A percentile compares a stretch with the other conserved stretches of the same genome.
Conservation (phyloP, 2,888 invertebrate genomes). For the Apoda limacodes region DNA sequence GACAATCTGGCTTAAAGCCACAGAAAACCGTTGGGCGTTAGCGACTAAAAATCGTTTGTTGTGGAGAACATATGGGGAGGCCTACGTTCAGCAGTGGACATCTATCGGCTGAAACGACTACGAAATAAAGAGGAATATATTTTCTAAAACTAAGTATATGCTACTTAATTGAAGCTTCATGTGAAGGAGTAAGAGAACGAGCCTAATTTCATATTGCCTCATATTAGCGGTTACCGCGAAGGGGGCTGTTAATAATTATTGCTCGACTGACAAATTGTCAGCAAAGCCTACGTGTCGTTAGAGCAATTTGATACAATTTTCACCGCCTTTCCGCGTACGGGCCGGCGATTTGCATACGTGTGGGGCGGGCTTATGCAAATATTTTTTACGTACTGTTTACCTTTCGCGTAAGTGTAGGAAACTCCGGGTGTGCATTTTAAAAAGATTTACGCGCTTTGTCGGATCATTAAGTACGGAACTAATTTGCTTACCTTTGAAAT, state of each 20-base stretch:
- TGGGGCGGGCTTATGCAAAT: constrained; percentile 63
- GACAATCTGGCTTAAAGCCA: too few relatives aligned
- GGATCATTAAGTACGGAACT: constrained; percentile 69
- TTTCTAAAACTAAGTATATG: too few relatives aligned
- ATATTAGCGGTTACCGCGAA: constrained; percentile 20
- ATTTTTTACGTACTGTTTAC: constrained; percentile 62
- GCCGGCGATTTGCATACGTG: constrained; percentile 60
- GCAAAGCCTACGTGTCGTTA: constrained; percentile 55
- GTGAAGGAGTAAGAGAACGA: too few relatives aligned
- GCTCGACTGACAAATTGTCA: constrained; percentile 64
- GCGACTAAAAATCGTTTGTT: too few relatives aligned
- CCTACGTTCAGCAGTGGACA: too few relatives aligned
- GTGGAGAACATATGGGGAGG: too few relatives aligned
- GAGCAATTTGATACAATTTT: constrained; percentile 69
- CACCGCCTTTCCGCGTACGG: constrained; percentile 54
- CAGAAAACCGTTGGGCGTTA: too few relatives aligned
- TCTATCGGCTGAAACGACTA: too few relatives aligned
- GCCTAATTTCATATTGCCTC: too few relatives aligned
- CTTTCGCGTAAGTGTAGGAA: constrained; percentile 54
- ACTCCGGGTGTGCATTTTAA: constrained; percentile 59
- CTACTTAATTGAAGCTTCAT: too few relatives aligned
- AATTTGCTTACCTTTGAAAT: constrained; percentile 70
- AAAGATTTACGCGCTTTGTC: constrained; percentile 70
- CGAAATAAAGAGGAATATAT: too few relatives aligned
- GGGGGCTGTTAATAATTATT: constrained; percentile 59